phyloP scores from a whole-genome alignment of 2,113 vertebrate species.

The Capreolus pygargus region DNA sequence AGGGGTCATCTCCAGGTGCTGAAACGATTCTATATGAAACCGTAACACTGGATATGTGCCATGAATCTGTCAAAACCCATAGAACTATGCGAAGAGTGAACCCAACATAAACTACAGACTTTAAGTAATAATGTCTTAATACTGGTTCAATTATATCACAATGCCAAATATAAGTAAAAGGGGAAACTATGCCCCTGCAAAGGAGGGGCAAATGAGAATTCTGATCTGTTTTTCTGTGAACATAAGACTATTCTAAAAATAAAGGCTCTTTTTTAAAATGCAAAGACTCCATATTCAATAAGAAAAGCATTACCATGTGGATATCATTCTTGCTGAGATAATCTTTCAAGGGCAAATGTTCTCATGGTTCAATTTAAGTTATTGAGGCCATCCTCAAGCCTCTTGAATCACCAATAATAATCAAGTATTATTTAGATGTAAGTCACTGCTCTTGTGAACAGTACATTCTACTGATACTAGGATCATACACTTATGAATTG shows the following conservation, averaged over 20 bases:
- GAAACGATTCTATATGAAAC: neutral
- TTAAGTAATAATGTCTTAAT: neutral
- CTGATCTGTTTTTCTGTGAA: neutral
- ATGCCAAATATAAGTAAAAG: neutral
- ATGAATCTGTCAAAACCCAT: neutral
- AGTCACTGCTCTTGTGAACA: neutral
- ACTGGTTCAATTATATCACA: neutral
- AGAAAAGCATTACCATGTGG: neutral
- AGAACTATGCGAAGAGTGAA: neutral
- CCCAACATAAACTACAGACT: neutral
- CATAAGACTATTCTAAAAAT: neutral
- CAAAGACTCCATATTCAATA: neutral
- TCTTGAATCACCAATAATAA: neutral
- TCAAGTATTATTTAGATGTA: neutral
- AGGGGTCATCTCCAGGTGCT: neutral
- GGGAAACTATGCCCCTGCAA: neutral
- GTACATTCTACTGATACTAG: neutral
- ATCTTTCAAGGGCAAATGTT: neutral
- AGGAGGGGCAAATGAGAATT: neutral
- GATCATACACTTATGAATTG: neutral
- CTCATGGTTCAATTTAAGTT: neutral
- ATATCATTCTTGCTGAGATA: neutral
- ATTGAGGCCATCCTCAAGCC: neutral
- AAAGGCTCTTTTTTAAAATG: neutral
- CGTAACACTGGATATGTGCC: neutral